These are phyloP conservation scores for Bujurquina vittata DNA, from an alignment of 2,113 vertebrate species.

Conservation along the genomic window DNA sequence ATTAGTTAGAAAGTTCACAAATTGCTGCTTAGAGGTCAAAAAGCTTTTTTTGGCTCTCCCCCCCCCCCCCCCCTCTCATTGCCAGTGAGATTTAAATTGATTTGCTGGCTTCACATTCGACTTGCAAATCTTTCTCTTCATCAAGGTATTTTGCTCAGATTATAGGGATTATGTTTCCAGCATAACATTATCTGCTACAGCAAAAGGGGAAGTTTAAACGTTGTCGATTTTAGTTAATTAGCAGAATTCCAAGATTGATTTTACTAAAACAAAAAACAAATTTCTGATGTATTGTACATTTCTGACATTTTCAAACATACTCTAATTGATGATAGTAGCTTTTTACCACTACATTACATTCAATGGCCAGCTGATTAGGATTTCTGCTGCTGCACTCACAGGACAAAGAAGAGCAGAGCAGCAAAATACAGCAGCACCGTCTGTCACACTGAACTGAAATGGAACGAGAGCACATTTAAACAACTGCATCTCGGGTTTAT, in stretches of 20 bases:
- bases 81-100: conserved; percentile 61
- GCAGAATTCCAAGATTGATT: background rate
- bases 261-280: background rate
- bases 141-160: conserved; percentile 67
- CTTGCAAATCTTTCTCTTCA: conserved; percentile 74
- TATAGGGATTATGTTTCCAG: conserved; percentile 72
- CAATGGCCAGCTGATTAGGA: background rate
- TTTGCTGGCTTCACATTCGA: conserved; percentile 63
- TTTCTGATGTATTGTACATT: background rate
- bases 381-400: background rate
- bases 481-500: background rate
- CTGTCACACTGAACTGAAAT: background rate
- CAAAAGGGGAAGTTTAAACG: conserved; percentile 15
- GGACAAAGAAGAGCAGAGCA: background rate
- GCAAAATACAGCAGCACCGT: background rate
- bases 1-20: background rate
- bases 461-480: background rate
- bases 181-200: conserved; percentile 35
- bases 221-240: conserved; percentile 11
- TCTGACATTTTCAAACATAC: background rate
- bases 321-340: background rate
- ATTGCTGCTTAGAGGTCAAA: conserved; percentile 12
- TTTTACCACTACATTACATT: background rate
- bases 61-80: conserved; percentile 27
- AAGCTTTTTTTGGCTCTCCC: background rate